Evolutionary conservation across 2,888 invertebrate species (phyloP), one percentile per base, ranked within the genome.

Genomic region (Oxystoma pomonae): DNA sequence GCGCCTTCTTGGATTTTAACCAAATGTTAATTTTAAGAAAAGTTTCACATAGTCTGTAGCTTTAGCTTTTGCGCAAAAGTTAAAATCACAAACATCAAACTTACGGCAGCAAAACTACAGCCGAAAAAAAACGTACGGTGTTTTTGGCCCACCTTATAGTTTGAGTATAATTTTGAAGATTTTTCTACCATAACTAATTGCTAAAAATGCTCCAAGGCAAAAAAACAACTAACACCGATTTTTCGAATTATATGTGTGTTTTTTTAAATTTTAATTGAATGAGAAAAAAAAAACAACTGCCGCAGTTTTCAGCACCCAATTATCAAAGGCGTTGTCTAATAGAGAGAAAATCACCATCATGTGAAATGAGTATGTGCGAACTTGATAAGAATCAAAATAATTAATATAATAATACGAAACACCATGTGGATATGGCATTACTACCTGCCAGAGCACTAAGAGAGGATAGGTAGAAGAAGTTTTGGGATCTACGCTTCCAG

Each of bases 121-220:
- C n/a, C n/a, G n/a, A n/a, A n/a, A n/a, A n/a, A n/a, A n/a, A n/a
- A n/a, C n/a, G n/a, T n/a, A n/a, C n/a, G n/a, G n/a, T n/a, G n/a
- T n/a, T n/a, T n/a, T n/a, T n/a, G n/a, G n/a, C n/a, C n/a, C n/a
- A n/a, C n/a, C n/a, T 35, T 61, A 61, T 63, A 64, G 61, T 64
- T 64, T 61, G 52, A 49, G 63, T 61, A 61, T 61, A 66, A 59
- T 62, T 65, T 69, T 65, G 58, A 56, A 59, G 64, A 59, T 63
- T 65, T 64, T 61, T 69, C 69, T 67, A 66, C 65, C 69, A 66
- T 63, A 69, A 69, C 69, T 69, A 69, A 69, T 69, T 69, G 61
- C 61, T 57, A 22, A 62, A 64, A 61, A 64, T 61, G 3, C 53
- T 60, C 64, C 67, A 68, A 69, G 69, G 69, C 61, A 62, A 65